Conservation (phyloP, 2,797 vertebrate species). For the Limnodromus scolopaceus region DNA sequence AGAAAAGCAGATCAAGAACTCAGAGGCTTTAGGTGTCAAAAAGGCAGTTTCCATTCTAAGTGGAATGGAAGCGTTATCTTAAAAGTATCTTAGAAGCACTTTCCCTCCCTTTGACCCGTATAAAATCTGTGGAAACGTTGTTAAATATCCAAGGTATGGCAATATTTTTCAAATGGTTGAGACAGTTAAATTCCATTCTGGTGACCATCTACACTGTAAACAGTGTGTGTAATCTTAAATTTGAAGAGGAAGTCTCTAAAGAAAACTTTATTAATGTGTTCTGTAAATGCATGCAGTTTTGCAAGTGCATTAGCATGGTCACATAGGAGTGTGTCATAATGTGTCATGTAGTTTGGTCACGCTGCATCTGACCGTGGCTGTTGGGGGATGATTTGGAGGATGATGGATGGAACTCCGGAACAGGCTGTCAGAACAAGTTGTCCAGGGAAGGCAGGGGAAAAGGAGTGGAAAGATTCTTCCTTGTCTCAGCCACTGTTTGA, state of each 20-base stretch:
- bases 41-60: slow-evolving; percentile 1
- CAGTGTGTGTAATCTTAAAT: slow-evolving; percentile 14
- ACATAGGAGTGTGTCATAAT: slow-evolving; percentile 9
- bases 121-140: slow-evolving; percentile 51
- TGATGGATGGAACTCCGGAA: slow-evolving; percentile 5
- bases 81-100: slow-evolving; percentile 32
- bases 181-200: slow-evolving; percentile 57
- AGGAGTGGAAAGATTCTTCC: slow-evolving; percentile 15
- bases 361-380: not conserved
- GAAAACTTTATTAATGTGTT: slow-evolving; percentile 17
- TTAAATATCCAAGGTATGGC: slow-evolving; percentile 23
- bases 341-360: slow-evolving; percentile 20
- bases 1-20: slow-evolving; percentile 18
- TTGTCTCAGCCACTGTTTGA: slow-evolving; percentile 31
- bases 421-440: not conserved
- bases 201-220: slow-evolving; percentile 21
- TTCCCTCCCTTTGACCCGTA: slow-evolving; percentile 40
- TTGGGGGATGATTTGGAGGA: not conserved
- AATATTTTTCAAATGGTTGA: slow-evolving; percentile 38
- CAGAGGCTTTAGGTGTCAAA: not conserved
- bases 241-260: slow-evolving; percentile 30
- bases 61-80: not conserved
- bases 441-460: not conserved
- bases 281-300: slow-evolving; percentile 12
- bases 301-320: not conserved